phyloP scores from a whole-genome alignment of 2,888 invertebrate genomes.

The Drosophila infuscata region DNA sequence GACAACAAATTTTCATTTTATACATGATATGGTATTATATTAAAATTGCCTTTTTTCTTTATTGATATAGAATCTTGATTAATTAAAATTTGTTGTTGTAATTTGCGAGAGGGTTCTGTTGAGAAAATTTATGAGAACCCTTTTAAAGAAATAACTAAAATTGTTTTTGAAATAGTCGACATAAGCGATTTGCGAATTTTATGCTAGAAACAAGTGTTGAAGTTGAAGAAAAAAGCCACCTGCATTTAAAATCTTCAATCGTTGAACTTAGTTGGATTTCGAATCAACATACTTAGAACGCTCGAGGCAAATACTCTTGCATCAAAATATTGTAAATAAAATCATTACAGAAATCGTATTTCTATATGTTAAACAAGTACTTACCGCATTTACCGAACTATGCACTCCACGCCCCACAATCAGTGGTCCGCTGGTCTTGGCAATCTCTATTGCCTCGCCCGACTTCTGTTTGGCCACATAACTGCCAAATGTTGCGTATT shows the following conservation, averaged over 20 bases:
- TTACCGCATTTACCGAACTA: conserved; percentile 86
- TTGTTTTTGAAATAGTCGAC: not conserved
- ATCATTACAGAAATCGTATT: not conserved
- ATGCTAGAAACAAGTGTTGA: not conserved
- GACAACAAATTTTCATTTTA: not conserved
- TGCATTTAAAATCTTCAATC: not conserved
- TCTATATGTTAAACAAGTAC: conserved; percentile 33
- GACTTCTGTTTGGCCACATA: conserved; percentile 81
- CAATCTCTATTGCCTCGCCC: conserved; percentile 30
- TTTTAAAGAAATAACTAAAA: not conserved
- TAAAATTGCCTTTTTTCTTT: not conserved
- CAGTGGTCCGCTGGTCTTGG: conserved; percentile 69
- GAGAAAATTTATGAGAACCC: not conserved
- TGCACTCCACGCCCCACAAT: conserved; percentile 84
- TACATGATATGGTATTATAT: not conserved
- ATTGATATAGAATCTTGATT: not conserved
- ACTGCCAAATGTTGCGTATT: conserved; percentile 85
- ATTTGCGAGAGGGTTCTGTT: not conserved
- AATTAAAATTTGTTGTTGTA: not conserved
- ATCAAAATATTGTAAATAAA: not conserved
- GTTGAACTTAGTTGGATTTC: not conserved
- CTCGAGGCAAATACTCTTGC: not conserved
- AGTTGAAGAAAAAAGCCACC: not conserved
- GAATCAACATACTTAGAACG: not conserved
- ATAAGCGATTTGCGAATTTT: not conserved